A percentile compares a stretch with the other conserved stretches of the same genome.
Evolutionary conservation across 2,888 invertebrate species (phyloP).

Genomic region (Coenonympha glycerion): DNA sequence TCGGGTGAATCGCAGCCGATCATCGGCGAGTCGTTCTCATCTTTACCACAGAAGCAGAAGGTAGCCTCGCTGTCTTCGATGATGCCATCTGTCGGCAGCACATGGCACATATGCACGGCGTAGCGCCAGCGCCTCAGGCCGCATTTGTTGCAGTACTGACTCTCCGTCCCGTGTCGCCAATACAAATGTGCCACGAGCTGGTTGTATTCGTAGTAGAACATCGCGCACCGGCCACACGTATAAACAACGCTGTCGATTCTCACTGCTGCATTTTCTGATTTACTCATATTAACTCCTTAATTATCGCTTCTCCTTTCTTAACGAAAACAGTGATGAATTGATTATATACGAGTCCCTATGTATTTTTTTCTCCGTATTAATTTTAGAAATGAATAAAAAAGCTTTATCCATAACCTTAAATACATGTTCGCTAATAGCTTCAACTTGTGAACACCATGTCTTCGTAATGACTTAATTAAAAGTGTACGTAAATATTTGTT

Average conservation of each 20-base stretch:
- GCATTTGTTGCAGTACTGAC: conserved; percentile 44
- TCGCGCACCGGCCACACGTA: conserved; percentile 46
- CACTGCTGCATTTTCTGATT: conserved; percentile 3
- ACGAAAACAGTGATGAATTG: no score
- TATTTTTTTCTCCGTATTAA: not conserved
- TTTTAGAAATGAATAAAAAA: not conserved
- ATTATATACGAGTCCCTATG: no score
- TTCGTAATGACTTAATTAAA: no score
- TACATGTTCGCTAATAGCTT: not conserved
- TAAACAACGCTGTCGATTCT: conserved; percentile 24
- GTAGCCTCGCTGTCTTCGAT: conserved; percentile 33
- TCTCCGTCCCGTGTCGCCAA: conserved; percentile 60
- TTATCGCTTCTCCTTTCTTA: no score
- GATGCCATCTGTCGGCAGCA: conserved; percentile 45
- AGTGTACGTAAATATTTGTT: no score
- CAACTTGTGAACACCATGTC: no score
- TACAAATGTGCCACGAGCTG: conserved; percentile 53
- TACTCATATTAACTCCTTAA: conserved; percentile 21
- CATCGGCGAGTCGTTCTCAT: conserved; percentile 43
- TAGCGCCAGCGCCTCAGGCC: conserved; percentile 46
- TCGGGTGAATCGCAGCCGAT: conserved; percentile 52
- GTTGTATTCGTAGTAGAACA: conserved; percentile 48
- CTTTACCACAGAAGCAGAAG: conserved; percentile 50
- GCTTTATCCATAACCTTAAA: not conserved
- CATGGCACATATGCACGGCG: conserved; percentile 50